These are phyloP conservation scores for Oscheius sp. DNA, from an alignment of 2,888 invertebrate genomes.

Conservation along the genomic window DNA sequence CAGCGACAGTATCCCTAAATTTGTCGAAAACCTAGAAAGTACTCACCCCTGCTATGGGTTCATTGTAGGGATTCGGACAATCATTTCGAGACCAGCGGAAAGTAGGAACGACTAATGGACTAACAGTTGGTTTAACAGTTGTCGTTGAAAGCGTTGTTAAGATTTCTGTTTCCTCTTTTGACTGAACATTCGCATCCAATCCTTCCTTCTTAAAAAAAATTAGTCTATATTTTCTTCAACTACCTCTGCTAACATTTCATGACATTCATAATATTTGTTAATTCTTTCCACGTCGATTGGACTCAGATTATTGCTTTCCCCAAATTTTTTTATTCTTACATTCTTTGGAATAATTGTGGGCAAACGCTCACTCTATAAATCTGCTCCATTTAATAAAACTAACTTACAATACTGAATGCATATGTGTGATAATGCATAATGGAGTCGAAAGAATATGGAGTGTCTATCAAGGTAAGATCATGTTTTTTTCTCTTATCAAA, in stretches of 20 bases:
- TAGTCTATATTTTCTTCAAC: background rate
- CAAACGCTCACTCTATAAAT: background rate
- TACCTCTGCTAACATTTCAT: background rate
- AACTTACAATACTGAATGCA: background rate
- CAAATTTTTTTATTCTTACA: background rate
- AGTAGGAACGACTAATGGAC: too few species aligned
- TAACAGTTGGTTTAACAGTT: too few species aligned
- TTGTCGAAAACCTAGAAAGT: background rate
- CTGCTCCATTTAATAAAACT: too few species aligned
- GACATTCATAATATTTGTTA: slow-evolving; percentile 11
- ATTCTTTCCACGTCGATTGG: slow-evolving; percentile 3
- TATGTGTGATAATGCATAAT: slow-evolving; percentile 19
- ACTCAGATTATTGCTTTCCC: slow-evolving; percentile 4
- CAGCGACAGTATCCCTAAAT: slow-evolving; percentile 20
- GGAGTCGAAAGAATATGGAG: slow-evolving; percentile 6
- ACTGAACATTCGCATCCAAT: background rate
- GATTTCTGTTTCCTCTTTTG: background rate
- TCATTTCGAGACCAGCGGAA: background rate
- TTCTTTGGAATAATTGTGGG: slow-evolving; percentile 13
- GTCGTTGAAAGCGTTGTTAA: background rate
- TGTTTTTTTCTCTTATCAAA: background rate
- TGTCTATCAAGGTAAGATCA: slow-evolving; percentile 1
- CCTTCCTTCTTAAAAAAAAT: too few species aligned
- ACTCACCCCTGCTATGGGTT: background rate
- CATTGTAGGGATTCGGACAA: slow-evolving; percentile 4